Base-by-base conservation (phyloP, 2,888 invertebrate genomes). In the Hypena proboscidalis region DNA sequence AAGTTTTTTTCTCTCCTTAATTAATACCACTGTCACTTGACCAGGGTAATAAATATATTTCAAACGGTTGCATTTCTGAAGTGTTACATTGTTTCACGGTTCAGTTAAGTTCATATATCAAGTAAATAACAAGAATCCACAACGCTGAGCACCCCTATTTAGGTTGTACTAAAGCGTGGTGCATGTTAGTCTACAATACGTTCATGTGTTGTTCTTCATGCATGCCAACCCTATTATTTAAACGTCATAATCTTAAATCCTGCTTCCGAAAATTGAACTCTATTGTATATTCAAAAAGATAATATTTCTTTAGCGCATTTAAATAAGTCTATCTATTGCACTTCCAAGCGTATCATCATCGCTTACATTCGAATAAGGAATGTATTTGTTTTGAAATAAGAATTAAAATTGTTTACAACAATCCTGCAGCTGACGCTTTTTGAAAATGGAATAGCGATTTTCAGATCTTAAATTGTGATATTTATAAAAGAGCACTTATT, bases 101-200 rank as follows among this genome's bases (percentile, higher is more conserved):
- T 45, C 38, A 39, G 32, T 43, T 37, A 32, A 19, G n/a, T 9
- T 37, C 32, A 30, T 32, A 20, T 33, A 36, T 23, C 15, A 45
- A 38, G 23, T 42, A 45, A 46, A 62, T 37, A 53, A 47, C 35
- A 43, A 52, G 25, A 66, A 77, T 85, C 87, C 80, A 70, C 50
- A 59, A 4, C 43, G 60, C 19, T 30, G 42, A 53, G 49, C 62
- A 38, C 58, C 68, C 73, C 80, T 74, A 80, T 80, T 85, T 80
- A 78, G 75, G 70, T 74, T 72, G 63, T 77, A 83, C 80, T 80
- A 85, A 85, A 88, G 83, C 85, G 75, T 80, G 79, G 82, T 85
- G 86, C 85, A 85, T 83, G 82, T 76, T 78, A 79, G 80, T 79
- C 80, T 82, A 85, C 81, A 83, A 80, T 80, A 76, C 79, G 79